Base-by-base conservation (phyloP, 2,113 vertebrate species). In the Heterochromis multidens region DNA sequence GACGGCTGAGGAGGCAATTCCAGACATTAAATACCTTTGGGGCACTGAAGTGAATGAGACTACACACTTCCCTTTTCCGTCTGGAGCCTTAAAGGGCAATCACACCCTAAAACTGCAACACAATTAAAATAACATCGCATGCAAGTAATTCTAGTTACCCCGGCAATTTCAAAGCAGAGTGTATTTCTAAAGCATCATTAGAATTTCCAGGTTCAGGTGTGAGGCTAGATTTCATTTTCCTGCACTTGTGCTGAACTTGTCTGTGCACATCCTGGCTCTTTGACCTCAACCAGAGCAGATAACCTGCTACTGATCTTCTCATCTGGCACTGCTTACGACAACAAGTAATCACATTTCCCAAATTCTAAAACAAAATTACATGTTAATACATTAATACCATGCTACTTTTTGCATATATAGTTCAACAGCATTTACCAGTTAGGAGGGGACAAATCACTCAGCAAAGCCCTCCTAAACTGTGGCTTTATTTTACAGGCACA, bases 11-110 rank as follows among this genome's bases (percentile, higher is more conserved):
- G 80, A 85, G 78, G 56, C 19, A 52, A 13, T 87, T 57, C 82
- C 79, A 80, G 81, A 87, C 74, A 13, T 88, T 80, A 88, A 91
- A 88, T 13, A 87, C 54, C 84, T 91, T 17, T 16, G n/a, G 81
- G 84, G 52, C 33, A 57, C 72, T 27, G 54, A 70, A 10, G 1
- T 21, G 35, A 85, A 52, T 1, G 8, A 77, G 52, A 57, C 46
- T 23, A 57, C 49, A 59, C 3, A 5, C 31, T 33, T n/a, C 40
- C 7, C 14, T 29, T 37, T 52, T 43, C 9, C 2, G 6, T 76
- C 21, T 76, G 31, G n/a, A 60, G 40, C 5, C 35, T 57, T 21
- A 63, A 79, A 87, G 25, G 23, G 74, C 62, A 3, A 17, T n/a
- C 49, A 59, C 56, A 19, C 29, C 46, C 25, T 35, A 29, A 49